A percentile compares a stretch with the other conserved stretches of the same genome.
Conservation (phyloP, 37 sponge, comb jelly and placozoan species). For the Ephydatia muelleri region DNA sequence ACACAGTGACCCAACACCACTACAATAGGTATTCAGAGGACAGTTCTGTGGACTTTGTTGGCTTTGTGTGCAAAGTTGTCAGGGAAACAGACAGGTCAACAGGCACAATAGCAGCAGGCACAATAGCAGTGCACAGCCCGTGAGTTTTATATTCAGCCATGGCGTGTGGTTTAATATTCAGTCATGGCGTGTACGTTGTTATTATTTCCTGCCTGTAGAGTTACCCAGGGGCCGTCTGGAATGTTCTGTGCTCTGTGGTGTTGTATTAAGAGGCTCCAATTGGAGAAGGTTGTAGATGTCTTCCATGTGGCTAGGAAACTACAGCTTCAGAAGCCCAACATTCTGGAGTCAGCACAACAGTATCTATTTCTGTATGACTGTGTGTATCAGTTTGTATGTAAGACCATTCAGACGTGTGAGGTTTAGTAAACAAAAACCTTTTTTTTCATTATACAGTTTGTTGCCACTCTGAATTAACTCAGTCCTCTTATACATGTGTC, state of each 20-base stretch:
- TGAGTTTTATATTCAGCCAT: background rate
- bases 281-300: conserved; percentile 63
- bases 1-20: background rate
- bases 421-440: background rate
- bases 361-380: conserved; percentile 67
- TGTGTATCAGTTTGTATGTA: conserved; percentile 41
- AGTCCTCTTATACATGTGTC: too few species aligned
- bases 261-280: conserved; percentile 58
- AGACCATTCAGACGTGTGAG: background rate
- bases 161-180: too few species aligned
- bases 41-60: background rate
- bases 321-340: conserved; percentile 57
- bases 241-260: conserved; percentile 56
- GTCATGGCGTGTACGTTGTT: too few species aligned
- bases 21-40: background rate
- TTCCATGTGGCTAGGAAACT: conserved; percentile 58
- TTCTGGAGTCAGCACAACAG: conserved; percentile 22
- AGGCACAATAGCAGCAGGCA: background rate
- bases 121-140: background rate
- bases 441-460: background rate
- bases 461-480: too few species aligned
- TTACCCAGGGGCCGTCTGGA: conserved; percentile 56
- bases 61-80: background rate
- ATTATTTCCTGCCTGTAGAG: too few species aligned
- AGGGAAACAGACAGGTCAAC: background rate